Percentiles rank a stretch among this genome's conserved stretches.
Conservation (phyloP, 2,113 vertebrate genomes). For the Cygnus buccinator region DNA sequence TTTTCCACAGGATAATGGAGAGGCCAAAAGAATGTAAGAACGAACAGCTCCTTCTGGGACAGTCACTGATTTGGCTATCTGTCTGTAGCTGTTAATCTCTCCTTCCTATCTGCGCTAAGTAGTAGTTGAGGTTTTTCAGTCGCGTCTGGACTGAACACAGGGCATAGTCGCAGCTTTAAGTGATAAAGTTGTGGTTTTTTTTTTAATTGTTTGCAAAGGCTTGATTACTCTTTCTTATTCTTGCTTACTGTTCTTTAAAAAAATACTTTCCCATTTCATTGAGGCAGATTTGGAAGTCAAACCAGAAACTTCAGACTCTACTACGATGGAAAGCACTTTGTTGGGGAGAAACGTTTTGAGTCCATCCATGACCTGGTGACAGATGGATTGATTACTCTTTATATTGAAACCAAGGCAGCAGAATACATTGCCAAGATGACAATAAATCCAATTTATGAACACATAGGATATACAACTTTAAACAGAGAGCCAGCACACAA, state of each 20-base stretch:
- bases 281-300: constrained; percentile 89
- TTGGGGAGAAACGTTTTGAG: constrained; percentile 89
- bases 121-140: constrained; percentile 53
- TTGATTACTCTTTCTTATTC: constrained; percentile 73
- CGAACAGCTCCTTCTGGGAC: constrained; percentile 63
- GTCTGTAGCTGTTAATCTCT: constrained; percentile 42
- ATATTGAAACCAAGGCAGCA: constrained; percentile 90
- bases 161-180: constrained; percentile 60
- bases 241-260: constrained; percentile 75
- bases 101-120: constrained; percentile 48
- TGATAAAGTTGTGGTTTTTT: constrained; percentile 27
- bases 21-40: constrained; percentile 58
- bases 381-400: constrained; percentile 90
- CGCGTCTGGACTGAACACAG: background rate
- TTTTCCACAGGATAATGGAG: constrained; percentile 63
- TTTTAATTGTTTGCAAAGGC: constrained; percentile 61
- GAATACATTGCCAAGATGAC: constrained; percentile 91
- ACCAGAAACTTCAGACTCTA: constrained; percentile 90
- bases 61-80: constrained; percentile 52
- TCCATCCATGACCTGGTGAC: constrained; percentile 90
- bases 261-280: constrained; percentile 76
- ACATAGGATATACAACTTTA: constrained; percentile 92
- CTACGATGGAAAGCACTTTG: constrained; percentile 90
- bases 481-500: constrained; percentile 94
- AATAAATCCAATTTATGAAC: constrained; percentile 92